These are phyloP conservation scores for Aspidoscelis tigris DNA, from an alignment of 2,113 vertebrate genomes.

Conservation along the genomic window DNA sequence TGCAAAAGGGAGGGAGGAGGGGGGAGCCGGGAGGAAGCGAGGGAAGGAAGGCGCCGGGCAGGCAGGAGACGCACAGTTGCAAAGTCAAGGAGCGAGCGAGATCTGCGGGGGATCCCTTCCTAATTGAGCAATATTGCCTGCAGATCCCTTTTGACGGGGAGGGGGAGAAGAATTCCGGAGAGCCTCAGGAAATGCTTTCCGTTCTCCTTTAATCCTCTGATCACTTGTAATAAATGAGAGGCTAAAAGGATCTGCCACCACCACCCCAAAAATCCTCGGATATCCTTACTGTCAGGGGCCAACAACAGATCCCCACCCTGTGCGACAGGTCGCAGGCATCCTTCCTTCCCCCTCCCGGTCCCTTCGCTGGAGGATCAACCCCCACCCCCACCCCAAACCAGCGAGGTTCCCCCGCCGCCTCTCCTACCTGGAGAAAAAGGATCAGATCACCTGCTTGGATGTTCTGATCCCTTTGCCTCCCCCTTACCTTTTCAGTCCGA, in stretches of 20 bases:
- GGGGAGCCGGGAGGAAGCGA: background rate
- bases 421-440: background rate
- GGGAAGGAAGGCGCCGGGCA: background rate
- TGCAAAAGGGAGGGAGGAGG: constrained; percentile 21
- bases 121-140: constrained; percentile 49
- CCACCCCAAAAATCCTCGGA: constrained; percentile 43
- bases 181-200: constrained; percentile 13
- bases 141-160: constrained; percentile 51
- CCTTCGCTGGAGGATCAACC: background rate
- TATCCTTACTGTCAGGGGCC: constrained; percentile 54
- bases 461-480: background rate
- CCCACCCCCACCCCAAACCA: background rate
- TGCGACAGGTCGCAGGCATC: background rate
- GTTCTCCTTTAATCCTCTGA: background rate
- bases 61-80: constrained; percentile 27
- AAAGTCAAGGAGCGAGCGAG: constrained; percentile 26
- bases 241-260: background rate
- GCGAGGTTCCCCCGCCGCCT: background rate
- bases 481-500: background rate
- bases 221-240: background rate
- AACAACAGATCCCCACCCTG: constrained; percentile 43
- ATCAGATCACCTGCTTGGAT: background rate
- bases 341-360: constrained; percentile 15
- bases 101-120: background rate
- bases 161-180: constrained; percentile 50